Evolutionary conservation across 2,797 vertebrate genomes (phyloP).

Genomic region (Microctenopoma stevenorrisi): DNA sequence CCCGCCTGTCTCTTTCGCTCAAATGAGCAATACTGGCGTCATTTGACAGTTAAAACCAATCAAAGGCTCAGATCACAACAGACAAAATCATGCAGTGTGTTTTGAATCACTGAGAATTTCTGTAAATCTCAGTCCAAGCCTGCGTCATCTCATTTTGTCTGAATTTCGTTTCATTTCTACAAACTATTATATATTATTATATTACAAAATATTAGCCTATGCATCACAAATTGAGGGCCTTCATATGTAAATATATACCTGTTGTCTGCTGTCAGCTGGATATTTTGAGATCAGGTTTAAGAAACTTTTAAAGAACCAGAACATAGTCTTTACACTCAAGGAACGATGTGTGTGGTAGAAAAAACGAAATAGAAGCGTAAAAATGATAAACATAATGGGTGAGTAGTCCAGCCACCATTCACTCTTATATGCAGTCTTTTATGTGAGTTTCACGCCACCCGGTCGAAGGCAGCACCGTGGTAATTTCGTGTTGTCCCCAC

Average conservation of each 20-base stretch:
- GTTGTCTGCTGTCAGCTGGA: neutral
- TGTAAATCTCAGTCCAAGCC: neutral
- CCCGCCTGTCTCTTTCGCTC: constrained; percentile 61
- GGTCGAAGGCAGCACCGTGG: constrained; percentile 79
- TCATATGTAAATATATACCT: too few relatives aligned
- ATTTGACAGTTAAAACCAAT: constrained; percentile 41
- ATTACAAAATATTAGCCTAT: too few relatives aligned
- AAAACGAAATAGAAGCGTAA: constrained; percentile 52
- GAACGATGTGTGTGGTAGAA: constrained; percentile 69
- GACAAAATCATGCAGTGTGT: neutral
- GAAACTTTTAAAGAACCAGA: neutral
- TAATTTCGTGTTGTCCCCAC: constrained; percentile 81
- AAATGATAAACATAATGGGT: constrained; percentile 69
- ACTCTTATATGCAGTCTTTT: constrained; percentile 77
- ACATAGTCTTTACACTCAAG: neutral
- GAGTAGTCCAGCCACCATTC: constrained; percentile 47
- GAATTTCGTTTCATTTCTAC: neutral
- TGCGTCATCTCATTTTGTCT: neutral
- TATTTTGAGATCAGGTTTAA: neutral
- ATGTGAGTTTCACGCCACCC: constrained; percentile 83
- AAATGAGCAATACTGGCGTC: constrained; percentile 59
- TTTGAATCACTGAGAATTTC: neutral
- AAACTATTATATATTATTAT: too few relatives aligned
- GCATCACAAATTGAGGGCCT: too few relatives aligned
- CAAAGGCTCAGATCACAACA: constrained; percentile 1